Percentiles rank a stretch among this genome's conserved stretches.
phyloP scores from a whole-genome alignment of 2,888 invertebrate genomes.

The Trichogramma dendrolimi region DNA sequence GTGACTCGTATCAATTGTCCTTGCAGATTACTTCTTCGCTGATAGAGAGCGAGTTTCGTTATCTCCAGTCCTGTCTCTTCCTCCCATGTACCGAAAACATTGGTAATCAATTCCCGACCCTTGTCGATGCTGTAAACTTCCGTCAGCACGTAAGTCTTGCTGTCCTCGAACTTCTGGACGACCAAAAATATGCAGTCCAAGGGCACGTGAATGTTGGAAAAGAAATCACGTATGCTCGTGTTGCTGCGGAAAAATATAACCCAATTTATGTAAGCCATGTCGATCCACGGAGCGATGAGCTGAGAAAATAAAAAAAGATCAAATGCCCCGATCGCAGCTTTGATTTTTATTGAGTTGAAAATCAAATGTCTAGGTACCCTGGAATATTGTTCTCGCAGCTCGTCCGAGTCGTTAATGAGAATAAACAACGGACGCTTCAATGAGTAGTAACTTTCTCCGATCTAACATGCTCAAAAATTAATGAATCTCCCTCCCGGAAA shows the following conservation, averaged over 20 bases:
- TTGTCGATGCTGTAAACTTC: slow-evolving; percentile 44
- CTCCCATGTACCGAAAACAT: slow-evolving; percentile 40
- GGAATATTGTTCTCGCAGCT: slow-evolving; percentile 38
- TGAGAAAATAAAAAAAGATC: slow-evolving; percentile 13
- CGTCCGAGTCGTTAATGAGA: slow-evolving; percentile 43
- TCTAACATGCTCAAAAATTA: slow-evolving; percentile 31
- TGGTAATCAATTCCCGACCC: slow-evolving; percentile 33
- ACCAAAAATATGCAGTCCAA: slow-evolving; percentile 45
- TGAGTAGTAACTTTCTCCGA: slow-evolving; percentile 40
- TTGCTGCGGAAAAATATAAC: slow-evolving; percentile 41
- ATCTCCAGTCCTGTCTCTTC: slow-evolving; percentile 32
- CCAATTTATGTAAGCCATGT: slow-evolving; percentile 49
- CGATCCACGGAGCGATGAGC: slow-evolving; percentile 45
- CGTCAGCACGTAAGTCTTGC: slow-evolving; percentile 34
- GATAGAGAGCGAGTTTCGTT: slow-evolving; percentile 39
- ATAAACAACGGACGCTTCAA: slow-evolving; percentile 48
- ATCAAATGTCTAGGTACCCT: slow-evolving; percentile 35
- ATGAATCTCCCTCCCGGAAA: not conserved
- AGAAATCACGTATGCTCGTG: slow-evolving; percentile 38
- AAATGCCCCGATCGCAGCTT: not conserved
- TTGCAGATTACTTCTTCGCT: slow-evolving; percentile 42
- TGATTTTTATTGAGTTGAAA: not conserved
- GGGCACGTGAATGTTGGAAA: slow-evolving; percentile 41
- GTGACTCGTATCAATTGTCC: slow-evolving; percentile 42
- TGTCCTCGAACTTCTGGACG: slow-evolving; percentile 25